phyloP scores from a whole-genome alignment of 2,113 vertebrate genomes.

The Melanotaenia duboulayi region DNA sequence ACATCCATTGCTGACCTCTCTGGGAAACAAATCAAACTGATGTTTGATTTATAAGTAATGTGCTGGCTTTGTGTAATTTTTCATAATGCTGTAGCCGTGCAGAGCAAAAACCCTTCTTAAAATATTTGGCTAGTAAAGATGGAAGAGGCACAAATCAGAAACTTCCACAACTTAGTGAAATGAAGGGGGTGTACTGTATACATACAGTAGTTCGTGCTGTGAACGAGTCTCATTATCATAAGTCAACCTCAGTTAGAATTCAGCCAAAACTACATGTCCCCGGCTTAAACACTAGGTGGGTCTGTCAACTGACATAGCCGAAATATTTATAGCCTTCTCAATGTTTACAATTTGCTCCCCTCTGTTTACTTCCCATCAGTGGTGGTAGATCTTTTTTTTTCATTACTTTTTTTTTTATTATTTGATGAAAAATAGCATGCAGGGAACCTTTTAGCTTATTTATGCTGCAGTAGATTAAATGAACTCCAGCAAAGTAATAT shows the following conservation, averaged over 20 bases:
- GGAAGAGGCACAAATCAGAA: conserved; percentile 34
- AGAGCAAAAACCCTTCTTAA: conserved; percentile 41
- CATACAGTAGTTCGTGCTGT: conserved; percentile 48
- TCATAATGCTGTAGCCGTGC: conserved; percentile 29
- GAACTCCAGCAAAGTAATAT: conserved; percentile 51
- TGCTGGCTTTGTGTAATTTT: conserved; percentile 46
- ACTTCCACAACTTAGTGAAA: conserved; percentile 57
- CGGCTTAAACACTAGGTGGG: conserved; percentile 53
- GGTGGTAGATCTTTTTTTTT: conserved; percentile 18
- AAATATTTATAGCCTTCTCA: conserved; percentile 60
- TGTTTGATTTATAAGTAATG: conserved; percentile 29
- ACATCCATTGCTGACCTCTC: conserved; percentile 60
- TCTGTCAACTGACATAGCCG: conserved; percentile 62
- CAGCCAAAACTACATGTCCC: conserved; percentile 62
- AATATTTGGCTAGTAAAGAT: conserved; percentile 18
- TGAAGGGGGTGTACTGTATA: conserved; percentile 41
- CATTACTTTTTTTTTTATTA: conserved; percentile 11
- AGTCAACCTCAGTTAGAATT: conserved; percentile 64
- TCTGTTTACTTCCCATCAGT: conserved; percentile 53
- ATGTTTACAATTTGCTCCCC: conserved; percentile 61
- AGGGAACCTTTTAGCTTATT: conserved; percentile 15
- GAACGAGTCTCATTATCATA: conserved; percentile 73
- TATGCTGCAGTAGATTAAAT: conserved; percentile 23
- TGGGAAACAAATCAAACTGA: conserved; percentile 58
- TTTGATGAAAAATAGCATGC: conserved; percentile 25